A percentile compares a stretch with the other conserved stretches of the same genome.
phyloP scores from a whole-genome alignment of 2,888 invertebrate species.

The Nephrotoma guestfalica region DNA sequence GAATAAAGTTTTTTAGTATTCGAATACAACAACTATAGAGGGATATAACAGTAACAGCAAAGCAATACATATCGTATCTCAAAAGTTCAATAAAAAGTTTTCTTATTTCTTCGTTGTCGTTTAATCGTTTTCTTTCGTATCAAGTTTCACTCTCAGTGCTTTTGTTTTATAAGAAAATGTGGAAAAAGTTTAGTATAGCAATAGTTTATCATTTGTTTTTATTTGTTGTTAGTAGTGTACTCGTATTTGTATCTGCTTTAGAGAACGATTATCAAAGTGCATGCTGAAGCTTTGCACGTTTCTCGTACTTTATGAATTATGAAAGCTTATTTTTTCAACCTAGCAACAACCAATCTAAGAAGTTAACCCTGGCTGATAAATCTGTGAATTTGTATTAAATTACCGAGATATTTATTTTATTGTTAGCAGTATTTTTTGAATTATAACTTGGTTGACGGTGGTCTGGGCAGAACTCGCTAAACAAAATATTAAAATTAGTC shows the following conservation, averaged over 20 bases:
- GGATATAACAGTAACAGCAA: neutral
- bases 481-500: too few species aligned
- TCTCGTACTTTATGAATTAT: too few species aligned
- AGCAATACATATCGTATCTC: neutral
- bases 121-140: neutral
- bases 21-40: neutral
- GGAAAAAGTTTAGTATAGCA: neutral
- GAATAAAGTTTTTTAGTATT: neutral
- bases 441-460: too few species aligned
- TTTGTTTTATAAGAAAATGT: neutral
- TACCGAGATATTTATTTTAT: too few species aligned
- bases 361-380: too few species aligned
- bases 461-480: too few species aligned
- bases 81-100: neutral
- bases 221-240: neutral
- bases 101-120: neutral
- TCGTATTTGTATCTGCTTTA: neutral
- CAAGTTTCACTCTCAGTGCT: neutral
- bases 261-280: neutral
- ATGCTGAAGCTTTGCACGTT: neutral
- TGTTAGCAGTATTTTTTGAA: too few species aligned
- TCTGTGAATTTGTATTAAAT: too few species aligned
- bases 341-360: too few species aligned
- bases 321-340: too few species aligned
- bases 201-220: too few species aligned